These are phyloP conservation scores for Cantharis rufa DNA, from an alignment of 2,888 invertebrate species.

Conservation along the genomic window DNA sequence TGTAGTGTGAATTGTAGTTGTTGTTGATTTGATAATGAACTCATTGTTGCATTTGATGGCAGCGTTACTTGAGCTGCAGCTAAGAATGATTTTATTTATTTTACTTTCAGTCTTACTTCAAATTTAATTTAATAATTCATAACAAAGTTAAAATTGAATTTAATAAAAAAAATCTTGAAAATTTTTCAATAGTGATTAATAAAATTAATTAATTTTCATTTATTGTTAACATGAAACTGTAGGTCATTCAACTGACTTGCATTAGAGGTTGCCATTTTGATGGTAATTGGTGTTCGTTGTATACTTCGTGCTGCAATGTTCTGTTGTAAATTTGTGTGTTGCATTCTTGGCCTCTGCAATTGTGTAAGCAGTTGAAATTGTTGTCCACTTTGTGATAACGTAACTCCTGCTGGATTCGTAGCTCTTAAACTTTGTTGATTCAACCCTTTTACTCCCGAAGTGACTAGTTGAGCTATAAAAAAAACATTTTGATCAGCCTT, in stretches of 20 bases:
- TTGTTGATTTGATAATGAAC: constrained; percentile 44
- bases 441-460: constrained; percentile 66
- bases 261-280: constrained; percentile 53
- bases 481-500: not conserved
- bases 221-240: constrained; percentile 48
- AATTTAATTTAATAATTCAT: not conserved
- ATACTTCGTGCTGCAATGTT: constrained; percentile 45
- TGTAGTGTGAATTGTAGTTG: constrained; percentile 40
- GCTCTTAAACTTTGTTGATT: constrained; percentile 49
- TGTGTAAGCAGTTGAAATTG: constrained; percentile 52
- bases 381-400: constrained; percentile 47
- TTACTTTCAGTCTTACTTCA: constrained; percentile 15
- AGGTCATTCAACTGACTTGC: constrained; percentile 56
- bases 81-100: constrained; percentile 41
- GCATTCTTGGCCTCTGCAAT: constrained; percentile 49
- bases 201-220: constrained; percentile 20
- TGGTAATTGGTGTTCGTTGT: constrained; percentile 53
- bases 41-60: constrained; percentile 41
- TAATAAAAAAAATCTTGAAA: constrained; percentile 1
- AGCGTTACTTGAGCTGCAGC: constrained; percentile 46
- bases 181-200: not conserved
- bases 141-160: not conserved
- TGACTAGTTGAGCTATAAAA: constrained; percentile 64
- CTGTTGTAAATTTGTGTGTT: constrained; percentile 45
- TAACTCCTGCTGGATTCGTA: constrained; percentile 46